Evolutionary conservation across 2,888 invertebrate species (phyloP).

Genomic region (Alviniconcha strummeri): DNA sequence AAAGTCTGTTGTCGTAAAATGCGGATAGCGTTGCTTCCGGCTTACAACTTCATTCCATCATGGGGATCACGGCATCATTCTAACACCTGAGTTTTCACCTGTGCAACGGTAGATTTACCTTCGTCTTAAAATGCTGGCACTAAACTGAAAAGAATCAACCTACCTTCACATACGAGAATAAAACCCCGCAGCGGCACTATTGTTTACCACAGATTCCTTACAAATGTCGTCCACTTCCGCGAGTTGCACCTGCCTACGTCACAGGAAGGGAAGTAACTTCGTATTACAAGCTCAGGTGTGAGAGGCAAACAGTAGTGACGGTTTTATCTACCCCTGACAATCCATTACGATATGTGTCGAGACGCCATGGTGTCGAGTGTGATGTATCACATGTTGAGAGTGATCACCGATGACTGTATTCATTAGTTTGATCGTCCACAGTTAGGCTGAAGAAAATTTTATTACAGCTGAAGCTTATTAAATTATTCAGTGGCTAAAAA

Average conservation of each 20-base stretch:
- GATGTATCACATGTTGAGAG: too few species aligned
- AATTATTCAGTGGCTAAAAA: neutral
- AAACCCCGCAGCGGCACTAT: neutral
- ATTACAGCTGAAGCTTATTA: too few species aligned
- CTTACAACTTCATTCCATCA: neutral
- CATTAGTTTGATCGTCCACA: too few species aligned
- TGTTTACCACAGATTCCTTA: constrained; percentile 20
- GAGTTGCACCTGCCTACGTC: constrained; percentile 36
- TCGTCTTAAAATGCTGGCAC: too few species aligned
- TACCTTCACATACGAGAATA: neutral
- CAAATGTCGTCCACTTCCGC: constrained; percentile 34
- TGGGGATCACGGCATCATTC: neutral
- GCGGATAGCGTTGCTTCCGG: constrained; percentile 21
- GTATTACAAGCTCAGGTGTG: neutral
- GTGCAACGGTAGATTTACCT: neutral
- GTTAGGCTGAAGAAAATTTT: too few species aligned
- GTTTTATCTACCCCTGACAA: neutral
- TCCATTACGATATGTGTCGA: too few species aligned
- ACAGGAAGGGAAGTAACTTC: constrained; percentile 30
- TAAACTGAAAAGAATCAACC: neutral
- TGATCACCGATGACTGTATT: too few species aligned
- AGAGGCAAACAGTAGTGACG: neutral
- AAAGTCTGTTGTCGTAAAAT: neutral
- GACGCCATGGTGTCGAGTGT: too few species aligned
- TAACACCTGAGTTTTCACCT: constrained; percentile 29